Conservation (phyloP, 1,140 invertebrate genomes). For the Xylocopa sonorina region DNA sequence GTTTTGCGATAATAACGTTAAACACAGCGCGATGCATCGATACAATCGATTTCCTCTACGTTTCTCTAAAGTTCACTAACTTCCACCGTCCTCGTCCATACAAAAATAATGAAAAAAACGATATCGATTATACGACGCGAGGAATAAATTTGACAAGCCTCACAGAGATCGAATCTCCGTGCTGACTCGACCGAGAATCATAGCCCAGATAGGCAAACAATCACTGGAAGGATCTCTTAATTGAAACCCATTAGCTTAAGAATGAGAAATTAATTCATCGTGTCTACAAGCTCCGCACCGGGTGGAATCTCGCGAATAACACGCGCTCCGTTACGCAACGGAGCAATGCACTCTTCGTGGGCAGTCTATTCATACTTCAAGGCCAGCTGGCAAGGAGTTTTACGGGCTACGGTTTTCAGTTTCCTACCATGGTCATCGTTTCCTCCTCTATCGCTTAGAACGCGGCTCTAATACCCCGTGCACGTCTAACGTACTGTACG, state of each 20-base stretch:
- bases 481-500: conserved; percentile 54
- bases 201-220: neutral
- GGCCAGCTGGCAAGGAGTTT: conserved; percentile 67
- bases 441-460: conserved; percentile 33
- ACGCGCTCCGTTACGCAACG: conserved; percentile 72
- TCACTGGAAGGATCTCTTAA: neutral
- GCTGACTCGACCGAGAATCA: neutral
- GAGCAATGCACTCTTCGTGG: conserved; percentile 77
- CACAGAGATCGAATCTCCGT: neutral
- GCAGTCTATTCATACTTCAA: conserved; percentile 76
- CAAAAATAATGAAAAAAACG: too few species aligned
- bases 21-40: neutral
- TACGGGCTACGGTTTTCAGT: conserved; percentile 55
- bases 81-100: too few species aligned
- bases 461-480: conserved; percentile 40
- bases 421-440: conserved; percentile 63
- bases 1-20: conserved; percentile 6
- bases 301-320: conserved; percentile 72
- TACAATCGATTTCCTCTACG: neutral
- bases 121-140: too few species aligned
- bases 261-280: conserved; percentile 31
- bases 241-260: neutral
- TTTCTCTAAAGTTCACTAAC: too few species aligned
- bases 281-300: neutral
- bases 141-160: too few species aligned